These are phyloP conservation scores for Microctonus hyperodae DNA, from an alignment of 2,888 invertebrate genomes.

Conservation along the genomic window DNA sequence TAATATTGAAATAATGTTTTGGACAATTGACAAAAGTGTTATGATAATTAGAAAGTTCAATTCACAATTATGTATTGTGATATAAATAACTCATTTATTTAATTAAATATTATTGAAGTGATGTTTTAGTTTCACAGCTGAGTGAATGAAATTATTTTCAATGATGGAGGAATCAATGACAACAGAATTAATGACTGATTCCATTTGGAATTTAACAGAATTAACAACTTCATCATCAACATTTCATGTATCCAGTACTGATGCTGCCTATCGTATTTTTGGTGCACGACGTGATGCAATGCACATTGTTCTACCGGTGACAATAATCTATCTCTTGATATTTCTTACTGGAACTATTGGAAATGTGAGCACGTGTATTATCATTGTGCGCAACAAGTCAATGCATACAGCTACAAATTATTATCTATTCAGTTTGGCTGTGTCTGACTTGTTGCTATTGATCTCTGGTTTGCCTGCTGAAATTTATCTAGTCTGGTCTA, in stretches of 20 bases:
- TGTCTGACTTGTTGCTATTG: conserved; percentile 71
- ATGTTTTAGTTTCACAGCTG: too few relatives aligned
- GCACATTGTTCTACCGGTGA: conserved; percentile 65
- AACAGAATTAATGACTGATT: background rate
- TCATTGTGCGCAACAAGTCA: conserved; percentile 69
- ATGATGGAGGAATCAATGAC: background rate
- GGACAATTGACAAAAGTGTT: too few relatives aligned
- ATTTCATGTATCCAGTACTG: background rate
- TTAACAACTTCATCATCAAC: background rate
- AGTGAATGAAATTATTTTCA: background rate
- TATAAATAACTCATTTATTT: background rate
- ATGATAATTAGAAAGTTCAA: too few relatives aligned
- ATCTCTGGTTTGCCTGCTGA: conserved; percentile 69
- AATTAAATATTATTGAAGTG: background rate
- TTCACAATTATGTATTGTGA: too few relatives aligned
- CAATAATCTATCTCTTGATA: conserved; percentile 66
- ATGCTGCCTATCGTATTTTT: conserved; percentile 5
- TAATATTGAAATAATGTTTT: too few relatives aligned
- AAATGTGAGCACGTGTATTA: conserved; percentile 71
- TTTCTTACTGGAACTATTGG: conserved; percentile 69
- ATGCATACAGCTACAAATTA: conserved; percentile 75
- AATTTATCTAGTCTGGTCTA: conserved; percentile 65
- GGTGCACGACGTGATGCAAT: conserved; percentile 59
- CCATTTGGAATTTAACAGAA: conserved; percentile 5
- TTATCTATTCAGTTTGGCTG: conserved; percentile 71